Conservation (phyloP, 2,888 invertebrate species). For the Caenorhabditis sp. region DNA sequence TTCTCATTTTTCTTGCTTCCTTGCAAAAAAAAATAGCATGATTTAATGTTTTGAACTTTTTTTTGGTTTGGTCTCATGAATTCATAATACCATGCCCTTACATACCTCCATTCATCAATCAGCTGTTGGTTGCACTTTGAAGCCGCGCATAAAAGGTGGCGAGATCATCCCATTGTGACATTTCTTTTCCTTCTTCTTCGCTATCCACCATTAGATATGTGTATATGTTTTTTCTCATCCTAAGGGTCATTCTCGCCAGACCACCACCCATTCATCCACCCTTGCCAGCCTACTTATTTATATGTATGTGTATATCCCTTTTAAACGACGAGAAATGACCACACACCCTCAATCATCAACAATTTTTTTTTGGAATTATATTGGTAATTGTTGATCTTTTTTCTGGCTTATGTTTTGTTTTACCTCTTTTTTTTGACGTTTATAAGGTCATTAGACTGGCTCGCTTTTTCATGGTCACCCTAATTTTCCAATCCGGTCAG, state of each 20-base stretch:
- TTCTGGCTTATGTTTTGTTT: neutral
- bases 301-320: neutral
- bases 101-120: neutral
- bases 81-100: conserved; percentile 2
- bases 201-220: neutral
- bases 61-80: neutral
- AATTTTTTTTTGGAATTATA: neutral
- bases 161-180: too few species aligned
- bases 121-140: neutral
- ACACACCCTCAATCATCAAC: neutral
- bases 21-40: neutral
- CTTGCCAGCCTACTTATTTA: neutral
- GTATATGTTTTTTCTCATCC: neutral
- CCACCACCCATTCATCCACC: neutral
- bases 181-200: neutral
- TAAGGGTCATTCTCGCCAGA: conserved; percentile 1
- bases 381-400: neutral
- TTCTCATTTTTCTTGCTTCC: neutral
- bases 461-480: too few species aligned
- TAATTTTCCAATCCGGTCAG: too few species aligned
- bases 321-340: neutral
- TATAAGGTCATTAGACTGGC: too few species aligned
- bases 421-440: too few species aligned
- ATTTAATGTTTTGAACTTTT: conserved; percentile 1
- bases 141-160: neutral